These are phyloP conservation scores for Eupithecia subumbrata DNA, from an alignment of 2,888 invertebrate species.

Conservation along the genomic window DNA sequence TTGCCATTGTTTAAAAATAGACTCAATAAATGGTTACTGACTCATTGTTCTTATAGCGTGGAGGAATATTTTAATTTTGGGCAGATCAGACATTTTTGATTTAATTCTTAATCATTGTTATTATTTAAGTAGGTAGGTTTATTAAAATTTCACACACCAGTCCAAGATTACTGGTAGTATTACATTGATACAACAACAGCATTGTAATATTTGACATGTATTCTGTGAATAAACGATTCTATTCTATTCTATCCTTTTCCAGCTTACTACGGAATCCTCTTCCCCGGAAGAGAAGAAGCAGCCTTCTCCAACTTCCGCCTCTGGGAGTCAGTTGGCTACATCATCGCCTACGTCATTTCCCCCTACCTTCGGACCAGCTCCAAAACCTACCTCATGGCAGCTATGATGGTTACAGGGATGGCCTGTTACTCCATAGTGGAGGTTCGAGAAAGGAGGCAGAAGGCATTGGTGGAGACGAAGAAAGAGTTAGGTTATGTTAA, in stretches of 20 bases:
- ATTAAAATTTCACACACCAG: no score
- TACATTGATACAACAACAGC: no score
- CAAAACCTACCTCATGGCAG: constrained; percentile 82
- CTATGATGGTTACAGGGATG: constrained; percentile 78
- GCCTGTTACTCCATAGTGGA: constrained; percentile 79
- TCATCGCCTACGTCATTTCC: constrained; percentile 85
- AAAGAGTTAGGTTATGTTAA: constrained; percentile 51
- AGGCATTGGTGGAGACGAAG: constrained; percentile 49
- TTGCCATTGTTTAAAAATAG: no score
- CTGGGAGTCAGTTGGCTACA: constrained; percentile 88
- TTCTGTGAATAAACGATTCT: no score
- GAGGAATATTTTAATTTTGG: no score
- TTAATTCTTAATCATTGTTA: no score
- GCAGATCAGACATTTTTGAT: no score
- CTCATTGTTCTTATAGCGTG: no score
- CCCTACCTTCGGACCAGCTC: constrained; percentile 77
- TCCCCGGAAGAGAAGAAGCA: constrained; percentile 85
- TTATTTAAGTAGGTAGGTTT: no score
- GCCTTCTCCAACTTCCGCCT: constrained; percentile 88
- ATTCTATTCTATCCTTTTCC: constrained; percentile 41
- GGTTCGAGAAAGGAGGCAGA: constrained; percentile 56
- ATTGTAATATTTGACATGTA: no score
- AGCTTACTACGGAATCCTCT: constrained; percentile 87
- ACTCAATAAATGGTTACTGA: no score
- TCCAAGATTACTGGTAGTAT: no score